phyloP scores from a whole-genome alignment of 1,140 invertebrate genomes.

The Heliconius congener region DNA sequence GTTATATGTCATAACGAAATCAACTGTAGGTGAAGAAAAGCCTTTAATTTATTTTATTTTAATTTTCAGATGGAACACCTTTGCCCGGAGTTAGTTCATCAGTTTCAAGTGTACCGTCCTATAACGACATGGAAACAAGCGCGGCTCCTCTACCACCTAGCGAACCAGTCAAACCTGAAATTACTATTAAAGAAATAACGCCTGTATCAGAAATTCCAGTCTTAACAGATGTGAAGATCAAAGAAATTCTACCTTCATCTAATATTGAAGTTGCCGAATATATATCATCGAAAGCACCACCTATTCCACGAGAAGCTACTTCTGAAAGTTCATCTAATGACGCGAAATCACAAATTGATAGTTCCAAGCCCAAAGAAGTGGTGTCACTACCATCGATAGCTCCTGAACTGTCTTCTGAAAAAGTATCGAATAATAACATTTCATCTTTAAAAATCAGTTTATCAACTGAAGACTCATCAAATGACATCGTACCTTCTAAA shows the following conservation, averaged over 20 bases:
- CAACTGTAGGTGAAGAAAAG: no score
- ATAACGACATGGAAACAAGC: conserved; percentile 42
- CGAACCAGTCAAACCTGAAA: conserved; percentile 63
- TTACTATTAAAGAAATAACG: conserved; percentile 80
- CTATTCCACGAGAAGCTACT: conserved; percentile 69
- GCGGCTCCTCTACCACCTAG: conserved; percentile 41
- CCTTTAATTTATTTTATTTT: conserved; percentile 18
- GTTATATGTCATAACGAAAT: no score
- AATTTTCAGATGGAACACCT: conserved; percentile 68
- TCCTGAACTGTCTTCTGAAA: conserved; percentile 26
- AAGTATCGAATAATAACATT: conserved; percentile 43
- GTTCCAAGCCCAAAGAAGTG: conserved; percentile 24
- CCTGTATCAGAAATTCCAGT: conserved; percentile 74
- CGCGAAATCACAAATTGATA: conserved; percentile 39
- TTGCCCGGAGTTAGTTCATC: conserved; percentile 54
- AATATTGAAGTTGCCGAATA: conserved; percentile 67
- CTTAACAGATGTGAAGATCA: conserved; percentile 75
- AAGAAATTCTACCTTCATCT: conserved; percentile 71
- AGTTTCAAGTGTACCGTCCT: conserved; percentile 41
- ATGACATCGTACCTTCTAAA: conserved; percentile 58
- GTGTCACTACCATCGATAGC: conserved; percentile 28
- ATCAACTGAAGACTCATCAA: conserved; percentile 61
- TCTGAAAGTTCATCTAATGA: conserved; percentile 47
- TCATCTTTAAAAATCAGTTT: conserved; percentile 67
- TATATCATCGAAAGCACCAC: conserved; percentile 72